A percentile compares a stretch with the other conserved stretches of the same genome.
phyloP scores from a whole-genome alignment of 1,140 invertebrate genomes.

The Popillia japonica region DNA sequence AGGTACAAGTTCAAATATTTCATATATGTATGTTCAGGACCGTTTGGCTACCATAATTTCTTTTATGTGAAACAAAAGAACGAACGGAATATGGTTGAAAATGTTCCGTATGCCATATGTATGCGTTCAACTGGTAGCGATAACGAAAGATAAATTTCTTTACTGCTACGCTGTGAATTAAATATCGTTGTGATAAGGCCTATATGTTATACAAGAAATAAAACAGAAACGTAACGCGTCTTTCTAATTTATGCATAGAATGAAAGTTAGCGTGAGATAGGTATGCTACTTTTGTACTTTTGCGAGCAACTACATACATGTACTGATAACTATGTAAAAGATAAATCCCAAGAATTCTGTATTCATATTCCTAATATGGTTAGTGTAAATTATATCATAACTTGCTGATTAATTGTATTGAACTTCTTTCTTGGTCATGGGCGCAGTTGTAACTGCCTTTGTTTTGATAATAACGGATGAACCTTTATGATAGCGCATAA shows the following conservation, averaged over 20 bases:
- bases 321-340: too few species aligned
- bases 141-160: not conserved
- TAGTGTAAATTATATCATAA: too few species aligned
- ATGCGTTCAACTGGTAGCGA: not conserved
- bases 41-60: conserved; percentile 4
- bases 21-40: not conserved
- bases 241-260: conserved; percentile 8
- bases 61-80: not conserved
- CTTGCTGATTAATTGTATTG: too few species aligned
- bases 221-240: not conserved
- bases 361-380: too few species aligned
- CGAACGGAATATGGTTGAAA: not conserved
- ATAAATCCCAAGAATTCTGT: too few species aligned
- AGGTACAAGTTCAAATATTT: not conserved
- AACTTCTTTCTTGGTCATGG: too few species aligned
- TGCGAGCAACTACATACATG: not conserved
- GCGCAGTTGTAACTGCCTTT: too few species aligned
- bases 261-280: conserved; percentile 13
- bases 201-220: conserved; percentile 14
- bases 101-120: not conserved
- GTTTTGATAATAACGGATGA: too few species aligned
- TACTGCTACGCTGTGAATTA: conserved; percentile 2
- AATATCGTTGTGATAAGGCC: conserved; percentile 12
- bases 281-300: not conserved
- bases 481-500: too few species aligned